Conservation (phyloP, 1,140 invertebrate species). For the Drosophila serrata region DNA sequence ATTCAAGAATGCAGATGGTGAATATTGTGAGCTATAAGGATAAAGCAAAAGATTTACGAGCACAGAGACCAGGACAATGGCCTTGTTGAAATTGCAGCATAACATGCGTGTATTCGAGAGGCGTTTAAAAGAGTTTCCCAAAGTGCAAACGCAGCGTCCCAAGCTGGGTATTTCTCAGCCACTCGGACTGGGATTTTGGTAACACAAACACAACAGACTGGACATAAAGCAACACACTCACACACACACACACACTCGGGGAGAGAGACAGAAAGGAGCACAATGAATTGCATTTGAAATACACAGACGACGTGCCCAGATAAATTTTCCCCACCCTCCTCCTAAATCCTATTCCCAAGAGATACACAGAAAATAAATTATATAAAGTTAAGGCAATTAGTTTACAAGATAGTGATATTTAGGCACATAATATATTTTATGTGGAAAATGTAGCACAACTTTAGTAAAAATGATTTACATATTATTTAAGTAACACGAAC, state of each 20-base stretch:
- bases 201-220: slow-evolving; percentile 77
- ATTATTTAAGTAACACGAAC: not conserved
- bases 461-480: not conserved
- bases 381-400: not conserved
- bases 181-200: slow-evolving; percentile 55
- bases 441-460: no score
- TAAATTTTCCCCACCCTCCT: slow-evolving; percentile 58
- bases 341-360: slow-evolving; percentile 14
- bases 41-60: slow-evolving; percentile 30
- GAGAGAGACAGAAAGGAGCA: not conserved
- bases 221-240: slow-evolving; percentile 65
- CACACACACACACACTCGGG: slow-evolving; percentile 22
- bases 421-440: no score
- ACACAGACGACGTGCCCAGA: slow-evolving; percentile 68
- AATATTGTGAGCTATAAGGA: slow-evolving; percentile 13
- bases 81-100: slow-evolving; percentile 25
- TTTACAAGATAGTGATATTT: not conserved
- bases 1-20: slow-evolving; percentile 16
- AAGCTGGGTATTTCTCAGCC: slow-evolving; percentile 59
- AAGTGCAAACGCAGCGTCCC: slow-evolving; percentile 73
- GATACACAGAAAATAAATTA: slow-evolving; percentile 12
- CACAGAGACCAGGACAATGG: slow-evolving; percentile 26
- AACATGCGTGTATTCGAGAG: slow-evolving; percentile 47
- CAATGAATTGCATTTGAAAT: slow-evolving; percentile 68
- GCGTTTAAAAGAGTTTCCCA: slow-evolving; percentile 65